Percentiles rank a stretch among this genome's conserved stretches.
Conservation (phyloP, 2,113 vertebrate species). For the Solea solea region DNA sequence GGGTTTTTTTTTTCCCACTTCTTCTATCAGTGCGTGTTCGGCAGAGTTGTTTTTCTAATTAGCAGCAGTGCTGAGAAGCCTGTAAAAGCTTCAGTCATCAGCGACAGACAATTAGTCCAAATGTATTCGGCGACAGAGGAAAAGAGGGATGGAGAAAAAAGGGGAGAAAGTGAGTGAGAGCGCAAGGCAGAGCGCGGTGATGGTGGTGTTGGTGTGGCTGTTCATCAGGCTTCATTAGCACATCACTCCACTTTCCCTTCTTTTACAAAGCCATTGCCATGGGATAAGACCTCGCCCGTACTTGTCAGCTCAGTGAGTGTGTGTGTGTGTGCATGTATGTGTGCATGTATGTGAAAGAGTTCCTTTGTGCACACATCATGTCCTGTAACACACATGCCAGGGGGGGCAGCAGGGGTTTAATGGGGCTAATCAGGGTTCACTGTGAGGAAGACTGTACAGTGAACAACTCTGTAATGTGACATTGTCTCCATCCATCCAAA, state of each 20-base stretch:
- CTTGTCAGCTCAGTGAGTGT: constrained; percentile 27
- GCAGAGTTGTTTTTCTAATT: constrained; percentile 19
- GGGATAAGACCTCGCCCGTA: constrained; percentile 46
- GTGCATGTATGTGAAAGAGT: constrained; percentile 50
- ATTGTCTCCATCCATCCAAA: constrained; percentile 1
- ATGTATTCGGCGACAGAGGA: constrained; percentile 50
- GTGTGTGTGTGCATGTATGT: constrained; percentile 21
- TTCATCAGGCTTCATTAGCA: constrained; percentile 62
- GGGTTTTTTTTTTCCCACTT: background rate
- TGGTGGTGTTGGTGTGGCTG: constrained; percentile 31
- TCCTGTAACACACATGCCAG: constrained; percentile 40
- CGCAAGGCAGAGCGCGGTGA: background rate
- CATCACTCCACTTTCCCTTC: constrained; percentile 34
- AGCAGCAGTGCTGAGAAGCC: constrained; percentile 39
- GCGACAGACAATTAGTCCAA: constrained; percentile 54
- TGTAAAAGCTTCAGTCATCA: constrained; percentile 52
- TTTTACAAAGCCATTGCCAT: constrained; percentile 24
- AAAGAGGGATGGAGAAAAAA: constrained; percentile 7
- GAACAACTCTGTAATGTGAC: background rate
- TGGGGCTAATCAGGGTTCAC: constrained; percentile 46
- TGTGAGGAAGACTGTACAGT: constrained; percentile 21
- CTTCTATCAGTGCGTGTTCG: constrained; percentile 21
- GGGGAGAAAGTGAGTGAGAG: constrained; percentile 6
- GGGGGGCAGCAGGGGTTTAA: constrained; percentile 40
- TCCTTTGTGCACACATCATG: constrained; percentile 60